Evolutionary conservation across 1,140 invertebrate genomes (phyloP).

Genomic region (Elysia chlorotica): DNA sequence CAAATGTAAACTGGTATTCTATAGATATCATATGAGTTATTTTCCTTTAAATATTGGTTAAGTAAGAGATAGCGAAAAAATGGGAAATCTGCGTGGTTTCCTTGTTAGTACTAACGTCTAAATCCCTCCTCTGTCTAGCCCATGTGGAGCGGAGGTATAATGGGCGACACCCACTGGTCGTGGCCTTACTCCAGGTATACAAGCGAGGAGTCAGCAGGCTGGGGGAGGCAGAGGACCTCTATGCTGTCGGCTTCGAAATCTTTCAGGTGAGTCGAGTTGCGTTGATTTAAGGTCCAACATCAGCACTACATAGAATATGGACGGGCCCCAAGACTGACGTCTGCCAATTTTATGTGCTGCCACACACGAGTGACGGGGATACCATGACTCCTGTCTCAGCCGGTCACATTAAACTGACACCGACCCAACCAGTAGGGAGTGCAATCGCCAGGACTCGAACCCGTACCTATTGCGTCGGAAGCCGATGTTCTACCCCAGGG

Average conservation of each 20-base stretch:
- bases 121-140: too few relatives aligned
- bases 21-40: too few relatives aligned
- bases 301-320: not conserved
- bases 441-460: not conserved
- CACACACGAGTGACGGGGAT: too few relatives aligned
- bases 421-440: not conserved
- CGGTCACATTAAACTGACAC: not conserved
- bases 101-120: too few relatives aligned
- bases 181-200: slow-evolving; percentile 44
- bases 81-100: too few relatives aligned
- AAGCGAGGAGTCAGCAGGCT: slow-evolving; percentile 29
- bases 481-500: too few relatives aligned
- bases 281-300: too few relatives aligned
- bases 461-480: too few relatives aligned
- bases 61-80: too few relatives aligned
- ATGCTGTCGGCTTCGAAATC: slow-evolving; percentile 49
- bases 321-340: too few relatives aligned
- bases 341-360: not conserved
- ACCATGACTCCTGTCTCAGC: not conserved
- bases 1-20: too few relatives aligned
- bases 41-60: too few relatives aligned
- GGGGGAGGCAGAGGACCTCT: slow-evolving; percentile 37
- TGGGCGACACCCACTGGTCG: slow-evolving; percentile 43
- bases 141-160: slow-evolving; percentile 44
- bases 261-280: slow-evolving; percentile 46